A percentile compares a stretch with the other conserved stretches of the same genome.
phyloP scores from a whole-genome alignment of 1,140 invertebrate species.

The Zeugodacus cucurbitae region DNA sequence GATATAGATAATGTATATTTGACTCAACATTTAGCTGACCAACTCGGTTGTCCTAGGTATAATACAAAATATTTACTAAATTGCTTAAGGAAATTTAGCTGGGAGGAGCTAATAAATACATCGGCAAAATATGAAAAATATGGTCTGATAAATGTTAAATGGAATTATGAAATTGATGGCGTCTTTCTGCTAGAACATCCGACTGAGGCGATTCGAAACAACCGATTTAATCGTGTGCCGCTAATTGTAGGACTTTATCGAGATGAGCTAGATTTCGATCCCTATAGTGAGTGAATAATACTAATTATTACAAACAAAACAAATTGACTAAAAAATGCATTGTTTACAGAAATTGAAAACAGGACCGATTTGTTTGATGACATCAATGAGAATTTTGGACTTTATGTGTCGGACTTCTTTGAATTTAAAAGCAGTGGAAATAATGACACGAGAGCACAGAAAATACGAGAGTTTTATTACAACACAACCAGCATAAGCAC shows the following conservation, averaged over 20 bases:
- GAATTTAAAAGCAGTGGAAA: background rate
- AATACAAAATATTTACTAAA: no score
- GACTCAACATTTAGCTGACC: no score
- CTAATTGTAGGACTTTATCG: constrained; percentile 61
- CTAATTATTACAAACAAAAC: no score
- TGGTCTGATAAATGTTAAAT: no score
- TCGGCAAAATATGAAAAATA: constrained; percentile 53
- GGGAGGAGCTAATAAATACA: constrained; percentile 46
- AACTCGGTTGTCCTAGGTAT: no score
- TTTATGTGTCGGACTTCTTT: no score
- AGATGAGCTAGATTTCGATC: constrained; percentile 74
- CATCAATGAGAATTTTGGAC: constrained; percentile 49
- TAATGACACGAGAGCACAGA: constrained; percentile 40
- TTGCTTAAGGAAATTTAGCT: no score
- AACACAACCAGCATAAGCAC: constrained; percentile 39
- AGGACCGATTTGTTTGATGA: constrained; percentile 52
- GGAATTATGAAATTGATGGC: no score
- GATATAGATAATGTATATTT: no score
- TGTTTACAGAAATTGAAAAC: constrained; percentile 23
- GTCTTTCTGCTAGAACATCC: no score
- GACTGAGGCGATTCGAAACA: constrained; percentile 67
- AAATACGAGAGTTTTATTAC: constrained; percentile 53
- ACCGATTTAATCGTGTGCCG: constrained; percentile 72
- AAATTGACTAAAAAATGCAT: no score
- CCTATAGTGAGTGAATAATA: constrained; percentile 59